Evolutionary conservation across 2,113 vertebrate species (phyloP), one percentile per base, ranked within the genome.

Genomic region (Puntigrus tetrazona): DNA sequence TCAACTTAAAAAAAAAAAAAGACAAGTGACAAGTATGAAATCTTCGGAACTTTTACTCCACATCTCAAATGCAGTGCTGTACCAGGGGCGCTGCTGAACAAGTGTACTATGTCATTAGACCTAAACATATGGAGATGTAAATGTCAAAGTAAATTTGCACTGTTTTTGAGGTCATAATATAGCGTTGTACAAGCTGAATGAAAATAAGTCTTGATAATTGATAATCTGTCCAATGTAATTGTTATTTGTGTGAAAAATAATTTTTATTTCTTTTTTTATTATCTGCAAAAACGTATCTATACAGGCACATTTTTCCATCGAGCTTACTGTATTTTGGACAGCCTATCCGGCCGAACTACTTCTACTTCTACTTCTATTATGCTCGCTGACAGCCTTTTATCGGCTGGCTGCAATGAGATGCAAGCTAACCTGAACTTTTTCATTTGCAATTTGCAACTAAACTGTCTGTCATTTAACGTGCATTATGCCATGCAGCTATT

Each of bases 321-420:
- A n/a, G 34, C 4, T 55, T 55, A 55, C 1, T 57, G 7, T 36
- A 36, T 34, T 1, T 69, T 69, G 34, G 34, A 18, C 11, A 25
- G 11, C 20, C 20, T 38, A 5, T n/a, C 20, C 34, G 4, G 4
- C 38, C 22, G 2, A 69, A 69, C 65, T 69, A 11, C 34, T 70
- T 38, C n/a, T n/a, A n/a, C n/a, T n/a, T n/a, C n/a, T n/a, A n/a
- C n/a, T 20, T 67, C 61, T 75, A 31, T 75, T 31, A 75, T 75
- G 8, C 45, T 50, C 29, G 22, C 6, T 9, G 50, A 31, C 72
- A 20, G 9, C 9, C 5, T 63, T 63, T 29, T 16, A 63, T 7
- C 65, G 36, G 65, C 22, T 69, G 29, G 10, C 20, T 77, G 75
- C n/a, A 77, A 77, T 77, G 11, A 36, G 5, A n/a, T 6, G 29